These are phyloP conservation scores for Pelecanus crispus DNA, from an alignment of 2,113 vertebrate genomes.

Conservation along the genomic window DNA sequence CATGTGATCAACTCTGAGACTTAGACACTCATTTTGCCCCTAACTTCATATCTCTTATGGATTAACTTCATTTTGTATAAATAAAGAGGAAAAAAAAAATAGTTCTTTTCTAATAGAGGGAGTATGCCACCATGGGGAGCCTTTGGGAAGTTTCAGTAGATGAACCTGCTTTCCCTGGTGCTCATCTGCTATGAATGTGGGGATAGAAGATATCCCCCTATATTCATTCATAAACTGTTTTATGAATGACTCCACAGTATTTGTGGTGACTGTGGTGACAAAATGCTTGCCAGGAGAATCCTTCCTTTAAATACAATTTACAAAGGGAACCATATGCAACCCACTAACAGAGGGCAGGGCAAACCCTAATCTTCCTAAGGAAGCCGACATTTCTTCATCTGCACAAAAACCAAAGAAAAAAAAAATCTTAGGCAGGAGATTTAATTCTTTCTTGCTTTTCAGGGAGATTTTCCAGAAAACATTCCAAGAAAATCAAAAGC, in stretches of 20 bases:
- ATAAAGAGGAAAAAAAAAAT: not conserved
- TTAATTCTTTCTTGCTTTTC: not conserved
- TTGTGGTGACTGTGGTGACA: not conserved
- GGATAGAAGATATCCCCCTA: not conserved
- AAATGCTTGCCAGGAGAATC: slow-evolving; percentile 11
- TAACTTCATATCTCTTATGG: not conserved
- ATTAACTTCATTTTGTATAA: not conserved
- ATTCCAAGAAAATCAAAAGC: not conserved
- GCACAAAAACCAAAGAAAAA: not conserved
- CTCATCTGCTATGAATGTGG: not conserved
- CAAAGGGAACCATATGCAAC: not conserved
- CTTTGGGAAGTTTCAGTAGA: not conserved
- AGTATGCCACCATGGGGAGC: not conserved
- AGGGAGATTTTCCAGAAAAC: not conserved
- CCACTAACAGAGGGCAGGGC: not conserved
- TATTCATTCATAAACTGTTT: not conserved
- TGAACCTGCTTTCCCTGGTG: not conserved
- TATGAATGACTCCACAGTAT: slow-evolving; percentile 9
- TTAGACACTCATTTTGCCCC: not conserved
- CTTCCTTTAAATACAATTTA: slow-evolving; percentile 3
- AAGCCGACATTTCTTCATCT: not conserved
- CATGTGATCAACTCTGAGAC: not conserved
- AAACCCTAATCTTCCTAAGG: not conserved
- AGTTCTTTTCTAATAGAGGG: not conserved
- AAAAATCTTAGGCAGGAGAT: not conserved